A percentile compares a stretch with the other conserved stretches of the same genome.
Conservation (phyloP, 2,113 vertebrate species). For the Brachypteracias leptosomus region DNA sequence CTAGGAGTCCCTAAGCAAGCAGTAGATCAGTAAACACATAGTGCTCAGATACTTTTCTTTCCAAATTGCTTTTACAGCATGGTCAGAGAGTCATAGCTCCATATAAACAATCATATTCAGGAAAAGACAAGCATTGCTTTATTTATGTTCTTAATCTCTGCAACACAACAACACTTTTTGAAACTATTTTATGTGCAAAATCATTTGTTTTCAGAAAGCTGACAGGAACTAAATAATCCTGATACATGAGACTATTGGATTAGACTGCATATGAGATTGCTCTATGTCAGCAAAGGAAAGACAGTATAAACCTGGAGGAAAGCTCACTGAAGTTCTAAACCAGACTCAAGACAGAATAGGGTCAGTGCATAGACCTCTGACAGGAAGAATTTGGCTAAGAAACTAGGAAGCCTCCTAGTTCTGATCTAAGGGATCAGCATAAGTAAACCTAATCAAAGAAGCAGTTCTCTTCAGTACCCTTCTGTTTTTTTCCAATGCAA, state of each 20-base stretch:
- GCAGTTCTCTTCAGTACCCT: background rate
- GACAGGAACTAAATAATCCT: background rate
- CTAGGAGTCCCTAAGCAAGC: background rate
- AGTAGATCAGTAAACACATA: background rate
- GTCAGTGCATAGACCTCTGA: background rate
- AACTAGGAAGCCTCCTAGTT: background rate
- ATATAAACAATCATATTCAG: background rate
- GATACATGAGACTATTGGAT: accelerated
- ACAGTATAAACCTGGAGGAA: background rate
- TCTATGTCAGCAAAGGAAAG: background rate
- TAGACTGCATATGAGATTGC: background rate
- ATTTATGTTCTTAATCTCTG: background rate
- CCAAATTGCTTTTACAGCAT: background rate
- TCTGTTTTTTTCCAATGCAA: background rate
- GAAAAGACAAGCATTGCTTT: background rate
- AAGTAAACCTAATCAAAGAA: background rate
- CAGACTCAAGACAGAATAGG: background rate
- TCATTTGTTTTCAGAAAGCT: background rate
- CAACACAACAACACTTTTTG: background rate
- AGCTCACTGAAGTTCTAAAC: background rate
- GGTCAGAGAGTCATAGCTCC: background rate
- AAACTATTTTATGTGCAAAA: background rate
- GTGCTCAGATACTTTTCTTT: background rate
- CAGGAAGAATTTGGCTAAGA: background rate
- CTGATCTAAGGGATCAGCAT: background rate